phyloP scores from a whole-genome alignment of 2,888 invertebrate genomes.

The Agrochola macilenta region DNA sequence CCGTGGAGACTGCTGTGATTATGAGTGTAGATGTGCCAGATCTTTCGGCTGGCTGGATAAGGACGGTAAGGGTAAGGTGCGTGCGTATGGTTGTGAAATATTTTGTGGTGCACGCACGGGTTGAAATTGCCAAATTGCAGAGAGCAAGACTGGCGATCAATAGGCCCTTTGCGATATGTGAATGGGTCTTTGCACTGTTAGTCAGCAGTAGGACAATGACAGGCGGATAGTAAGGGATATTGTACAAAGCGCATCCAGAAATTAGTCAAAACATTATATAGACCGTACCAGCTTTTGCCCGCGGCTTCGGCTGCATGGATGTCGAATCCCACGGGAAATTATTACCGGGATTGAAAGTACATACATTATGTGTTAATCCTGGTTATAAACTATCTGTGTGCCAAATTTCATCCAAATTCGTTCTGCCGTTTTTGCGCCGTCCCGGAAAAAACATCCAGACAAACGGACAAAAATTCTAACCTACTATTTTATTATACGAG shows the following conservation, averaged over 20 bases:
- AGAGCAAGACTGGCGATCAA: background rate
- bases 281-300: background rate
- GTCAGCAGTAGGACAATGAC: background rate
- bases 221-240: background rate
- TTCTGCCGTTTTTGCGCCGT: too few species aligned
- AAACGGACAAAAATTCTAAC: too few species aligned
- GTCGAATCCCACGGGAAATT: too few species aligned
- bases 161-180: background rate
- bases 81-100: conserved; percentile 23
- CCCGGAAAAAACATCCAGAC: too few species aligned
- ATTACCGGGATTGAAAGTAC: too few species aligned
- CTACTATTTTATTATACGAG: too few species aligned
- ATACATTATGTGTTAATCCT: too few species aligned
- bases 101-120: background rate
- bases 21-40: conserved; percentile 54
- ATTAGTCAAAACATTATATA: background rate
- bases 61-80: background rate
- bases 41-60: conserved; percentile 12
- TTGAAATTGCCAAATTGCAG: background rate
- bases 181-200: too few species aligned
- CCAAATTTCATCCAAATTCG: too few species aligned
- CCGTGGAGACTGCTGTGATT: conserved; percentile 46
- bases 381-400: too few species aligned
- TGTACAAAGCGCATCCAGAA: background rate
- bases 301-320: background rate